phyloP scores from a whole-genome alignment of 1,140 invertebrate genomes.

The Pogonognathellus flavescens region DNA sequence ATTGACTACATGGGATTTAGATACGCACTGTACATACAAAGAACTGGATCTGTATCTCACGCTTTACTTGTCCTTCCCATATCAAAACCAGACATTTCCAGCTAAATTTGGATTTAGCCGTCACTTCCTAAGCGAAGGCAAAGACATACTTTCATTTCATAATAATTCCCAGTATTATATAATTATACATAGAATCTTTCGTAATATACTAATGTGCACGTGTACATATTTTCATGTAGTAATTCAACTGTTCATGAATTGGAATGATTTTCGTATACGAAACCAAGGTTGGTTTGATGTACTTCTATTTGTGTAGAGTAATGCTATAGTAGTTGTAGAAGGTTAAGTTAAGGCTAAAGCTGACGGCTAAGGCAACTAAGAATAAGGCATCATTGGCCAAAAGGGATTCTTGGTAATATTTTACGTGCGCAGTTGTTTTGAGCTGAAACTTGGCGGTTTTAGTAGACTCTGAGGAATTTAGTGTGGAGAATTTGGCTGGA shows the following conservation, averaged over 20 bases:
- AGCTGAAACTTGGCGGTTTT: slow-evolving; percentile 43
- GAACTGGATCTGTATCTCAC: neutral
- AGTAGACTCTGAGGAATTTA: slow-evolving; percentile 41
- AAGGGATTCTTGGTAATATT: slow-evolving; percentile 50
- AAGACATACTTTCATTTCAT: too few relatives aligned
- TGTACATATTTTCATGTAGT: too few relatives aligned
- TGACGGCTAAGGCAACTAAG: neutral
- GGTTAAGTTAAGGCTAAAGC: neutral
- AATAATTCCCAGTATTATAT: too few relatives aligned
- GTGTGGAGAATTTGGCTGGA: slow-evolving; percentile 28
- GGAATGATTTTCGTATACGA: too few relatives aligned
- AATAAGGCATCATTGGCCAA: slow-evolving; percentile 48
- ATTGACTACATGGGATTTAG: neutral
- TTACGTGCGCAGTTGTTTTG: slow-evolving; percentile 48
- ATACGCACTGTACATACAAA: slow-evolving; percentile 12
- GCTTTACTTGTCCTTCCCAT: neutral
- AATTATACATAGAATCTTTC: too few relatives aligned
- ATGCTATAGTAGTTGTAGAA: too few relatives aligned
- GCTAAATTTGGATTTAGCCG: neutral
- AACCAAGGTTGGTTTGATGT: too few relatives aligned
- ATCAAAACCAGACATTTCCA: neutral
- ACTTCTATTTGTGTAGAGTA: neutral
- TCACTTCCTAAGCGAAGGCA: too few relatives aligned
- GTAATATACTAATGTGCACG: too few relatives aligned
- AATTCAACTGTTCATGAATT: too few relatives aligned